phyloP scores from a whole-genome alignment of 2,888 invertebrate species.

The Altica lythri region DNA sequence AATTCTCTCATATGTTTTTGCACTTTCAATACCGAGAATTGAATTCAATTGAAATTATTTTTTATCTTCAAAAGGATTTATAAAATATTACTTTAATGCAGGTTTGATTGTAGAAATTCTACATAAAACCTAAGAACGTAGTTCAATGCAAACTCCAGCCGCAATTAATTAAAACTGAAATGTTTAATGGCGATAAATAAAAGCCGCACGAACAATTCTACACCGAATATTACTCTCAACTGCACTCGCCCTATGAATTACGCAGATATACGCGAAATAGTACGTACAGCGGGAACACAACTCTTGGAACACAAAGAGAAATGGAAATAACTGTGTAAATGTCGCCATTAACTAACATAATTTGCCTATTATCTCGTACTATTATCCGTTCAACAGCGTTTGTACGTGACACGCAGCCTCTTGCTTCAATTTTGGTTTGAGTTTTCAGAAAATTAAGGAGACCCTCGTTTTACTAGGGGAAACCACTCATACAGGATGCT shows the following conservation, averaged over 20 bases:
- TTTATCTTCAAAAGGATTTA: too few species aligned
- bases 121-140: too few species aligned
- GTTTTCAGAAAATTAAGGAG: constrained; percentile 34
- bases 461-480: constrained; percentile 34
- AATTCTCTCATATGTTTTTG: too few species aligned
- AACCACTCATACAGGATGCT: constrained; percentile 5
- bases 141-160: too few species aligned
- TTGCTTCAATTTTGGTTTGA: constrained; percentile 31
- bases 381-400: constrained; percentile 34
- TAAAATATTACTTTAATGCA: too few species aligned
- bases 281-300: constrained; percentile 8
- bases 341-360: constrained; percentile 33
- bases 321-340: constrained; percentile 27
- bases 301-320: constrained; percentile 22
- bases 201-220: not conserved
- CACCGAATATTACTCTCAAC: constrained; percentile 9
- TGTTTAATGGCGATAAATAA: not conserved
- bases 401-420: constrained; percentile 36
- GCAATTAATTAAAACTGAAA: too few species aligned
- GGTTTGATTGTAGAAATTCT: too few species aligned
- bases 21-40: too few species aligned
- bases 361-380: constrained; percentile 37
- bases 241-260: constrained; percentile 15
- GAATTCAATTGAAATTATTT: too few species aligned
- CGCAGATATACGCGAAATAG: constrained; percentile 11